Conservation (phyloP, 2,113 vertebrate species). For the Erythrocercus mccallii region DNA sequence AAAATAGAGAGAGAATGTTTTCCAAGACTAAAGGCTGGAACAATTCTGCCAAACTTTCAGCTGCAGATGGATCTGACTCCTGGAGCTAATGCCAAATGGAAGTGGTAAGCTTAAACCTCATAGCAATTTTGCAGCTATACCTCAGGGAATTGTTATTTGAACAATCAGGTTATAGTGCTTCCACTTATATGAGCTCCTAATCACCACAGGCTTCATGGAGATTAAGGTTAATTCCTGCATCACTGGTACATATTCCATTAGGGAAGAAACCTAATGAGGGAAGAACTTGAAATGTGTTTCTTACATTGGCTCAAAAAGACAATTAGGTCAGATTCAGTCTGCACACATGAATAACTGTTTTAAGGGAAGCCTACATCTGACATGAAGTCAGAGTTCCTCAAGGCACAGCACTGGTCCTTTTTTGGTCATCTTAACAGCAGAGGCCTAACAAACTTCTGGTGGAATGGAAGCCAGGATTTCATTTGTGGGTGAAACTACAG, state of each 20-base stretch:
- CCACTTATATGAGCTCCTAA: background rate
- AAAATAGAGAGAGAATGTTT: background rate
- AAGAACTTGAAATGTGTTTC: background rate
- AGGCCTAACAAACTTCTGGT: background rate
- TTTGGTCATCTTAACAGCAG: conserved; percentile 3
- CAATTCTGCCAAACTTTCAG: background rate
- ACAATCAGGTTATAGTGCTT: background rate
- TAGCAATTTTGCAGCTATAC: background rate
- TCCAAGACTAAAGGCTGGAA: background rate
- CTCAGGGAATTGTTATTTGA: background rate
- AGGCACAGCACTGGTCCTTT: background rate
- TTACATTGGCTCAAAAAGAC: background rate
- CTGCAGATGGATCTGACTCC: background rate
- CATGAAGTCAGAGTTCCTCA: background rate
- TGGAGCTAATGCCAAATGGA: background rate
- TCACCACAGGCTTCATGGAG: background rate
- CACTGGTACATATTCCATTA: background rate
- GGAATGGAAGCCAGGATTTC: background rate
- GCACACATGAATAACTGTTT: conserved; percentile 9
- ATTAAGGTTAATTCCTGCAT: conserved; percentile 34
- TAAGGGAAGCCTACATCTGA: background rate
- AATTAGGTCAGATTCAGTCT: background rate
- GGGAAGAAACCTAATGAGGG: conserved; percentile 18
- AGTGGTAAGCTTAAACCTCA: background rate
- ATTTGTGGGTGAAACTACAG: background rate